Conservation (phyloP, 2,113 vertebrate species). For the Lagopus muta region DNA sequence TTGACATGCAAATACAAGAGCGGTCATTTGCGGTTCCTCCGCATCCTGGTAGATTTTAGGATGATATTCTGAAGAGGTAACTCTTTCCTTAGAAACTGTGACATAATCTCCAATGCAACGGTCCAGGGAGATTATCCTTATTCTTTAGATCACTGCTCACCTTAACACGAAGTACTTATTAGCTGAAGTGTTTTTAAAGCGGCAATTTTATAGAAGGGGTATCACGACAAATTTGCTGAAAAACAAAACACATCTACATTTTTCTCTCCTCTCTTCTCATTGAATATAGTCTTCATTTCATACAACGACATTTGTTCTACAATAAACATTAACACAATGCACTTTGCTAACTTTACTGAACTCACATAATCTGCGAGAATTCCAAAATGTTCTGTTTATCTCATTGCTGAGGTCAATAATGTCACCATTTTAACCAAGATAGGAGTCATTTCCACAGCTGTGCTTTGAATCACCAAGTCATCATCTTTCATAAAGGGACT, state of each 20-base stretch:
- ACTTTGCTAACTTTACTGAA: neutral
- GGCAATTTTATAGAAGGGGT: neutral
- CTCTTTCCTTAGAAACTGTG: neutral
- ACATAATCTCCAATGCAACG: neutral
- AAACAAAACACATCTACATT: neutral
- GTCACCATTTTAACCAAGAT: neutral
- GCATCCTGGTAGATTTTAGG: neutral
- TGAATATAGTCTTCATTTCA: neutral
- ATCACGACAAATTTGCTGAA: neutral
- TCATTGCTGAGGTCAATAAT: neutral
- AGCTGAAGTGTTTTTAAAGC: neutral
- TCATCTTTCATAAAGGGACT: slow-evolving; percentile 32
- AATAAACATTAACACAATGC: neutral
- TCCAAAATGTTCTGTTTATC: neutral
- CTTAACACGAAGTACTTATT: neutral
- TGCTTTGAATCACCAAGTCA: neutral
- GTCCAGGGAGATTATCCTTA: neutral
- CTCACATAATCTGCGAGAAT: neutral
- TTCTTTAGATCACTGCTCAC: neutral
- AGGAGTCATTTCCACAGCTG: slow-evolving; percentile 2
- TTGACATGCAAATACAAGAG: neutral
- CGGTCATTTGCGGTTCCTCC: neutral
- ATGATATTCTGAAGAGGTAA: neutral
- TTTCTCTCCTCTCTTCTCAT: neutral
- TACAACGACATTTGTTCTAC: neutral